Conservation (phyloP, 2,888 invertebrate species). For the Eledona agricola region DNA sequence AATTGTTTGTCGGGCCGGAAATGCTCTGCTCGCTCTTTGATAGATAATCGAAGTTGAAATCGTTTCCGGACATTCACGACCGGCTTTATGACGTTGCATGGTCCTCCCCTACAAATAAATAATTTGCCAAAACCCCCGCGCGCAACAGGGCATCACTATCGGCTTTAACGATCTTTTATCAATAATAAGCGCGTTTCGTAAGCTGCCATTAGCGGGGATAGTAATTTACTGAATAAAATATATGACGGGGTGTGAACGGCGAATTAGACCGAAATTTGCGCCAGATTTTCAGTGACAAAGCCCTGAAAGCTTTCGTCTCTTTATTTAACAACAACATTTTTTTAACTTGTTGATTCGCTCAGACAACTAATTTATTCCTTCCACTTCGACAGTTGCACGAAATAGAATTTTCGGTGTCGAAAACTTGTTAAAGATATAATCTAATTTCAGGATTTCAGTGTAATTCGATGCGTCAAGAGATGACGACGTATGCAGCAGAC, state of each 20-base stretch:
- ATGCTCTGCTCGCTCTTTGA: slow-evolving; percentile 38
- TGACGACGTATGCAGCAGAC: too few relatives aligned
- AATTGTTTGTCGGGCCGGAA: slow-evolving; percentile 43
- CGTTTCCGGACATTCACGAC: slow-evolving; percentile 35
- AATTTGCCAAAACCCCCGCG: slow-evolving; percentile 3
- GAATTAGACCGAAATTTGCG: slow-evolving; percentile 2
- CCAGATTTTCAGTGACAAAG: slow-evolving; percentile 10
- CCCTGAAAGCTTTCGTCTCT: too few relatives aligned
- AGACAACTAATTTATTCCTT: too few relatives aligned
- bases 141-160: slow-evolving; percentile 15
- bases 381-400: too few relatives aligned
- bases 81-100: too few relatives aligned
- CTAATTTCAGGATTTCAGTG: too few relatives aligned
- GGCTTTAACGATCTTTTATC: slow-evolving; percentile 9
- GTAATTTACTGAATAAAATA: slow-evolving; percentile 20
- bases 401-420: too few relatives aligned
- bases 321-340: too few relatives aligned
- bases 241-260: slow-evolving; percentile 2
- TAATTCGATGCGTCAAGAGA: too few relatives aligned
- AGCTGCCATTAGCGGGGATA: slow-evolving; percentile 9
- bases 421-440: too few relatives aligned
- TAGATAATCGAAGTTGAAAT: slow-evolving; percentile 38
- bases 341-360: too few relatives aligned
- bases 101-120: too few relatives aligned
- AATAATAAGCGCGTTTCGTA: slow-evolving; percentile 14